Evolutionary conservation across 1,140 invertebrate genomes (phyloP).

Genomic region (Cydia amplana): DNA sequence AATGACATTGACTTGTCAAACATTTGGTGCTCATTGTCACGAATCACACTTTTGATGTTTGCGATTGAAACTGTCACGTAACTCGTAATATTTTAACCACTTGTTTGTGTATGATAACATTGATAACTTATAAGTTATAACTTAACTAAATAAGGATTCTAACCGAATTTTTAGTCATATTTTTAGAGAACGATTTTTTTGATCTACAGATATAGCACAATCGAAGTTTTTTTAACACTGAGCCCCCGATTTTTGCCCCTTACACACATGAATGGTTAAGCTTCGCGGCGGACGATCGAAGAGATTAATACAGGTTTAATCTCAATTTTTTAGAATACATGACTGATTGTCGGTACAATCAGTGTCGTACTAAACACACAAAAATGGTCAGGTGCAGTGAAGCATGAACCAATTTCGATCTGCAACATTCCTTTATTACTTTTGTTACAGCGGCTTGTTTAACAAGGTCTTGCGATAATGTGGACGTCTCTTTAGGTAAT

Average conservation of each 20-base stretch:
- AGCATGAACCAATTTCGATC: constrained; percentile 42
- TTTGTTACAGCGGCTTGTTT: constrained; percentile 42
- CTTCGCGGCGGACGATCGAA: neutral
- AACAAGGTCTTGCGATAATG: constrained; percentile 43
- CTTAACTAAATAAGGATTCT: too few species aligned
- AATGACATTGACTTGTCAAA: constrained; percentile 41
- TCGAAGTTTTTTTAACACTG: neutral
- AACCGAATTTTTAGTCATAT: too few species aligned
- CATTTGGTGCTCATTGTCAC: constrained; percentile 40
- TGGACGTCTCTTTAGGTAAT: constrained; percentile 17
- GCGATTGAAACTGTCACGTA: constrained; percentile 35
- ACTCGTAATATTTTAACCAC: neutral
- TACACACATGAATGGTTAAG: neutral
- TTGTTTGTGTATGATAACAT: too few species aligned
- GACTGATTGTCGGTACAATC: constrained; percentile 38
- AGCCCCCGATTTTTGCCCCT: too few species aligned
- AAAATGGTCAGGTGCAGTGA: constrained; percentile 42
- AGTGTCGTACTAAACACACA: constrained; percentile 27
- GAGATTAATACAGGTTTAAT: neutral
- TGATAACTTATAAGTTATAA: too few species aligned
- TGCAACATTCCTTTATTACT: constrained; percentile 34
- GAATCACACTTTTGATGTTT: constrained; percentile 33
- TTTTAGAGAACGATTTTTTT: too few species aligned
- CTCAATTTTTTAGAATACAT: constrained; percentile 7
- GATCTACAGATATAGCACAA: neutral